Conservation (phyloP, 2,888 invertebrate species). For the Drosophila algonquin region DNA sequence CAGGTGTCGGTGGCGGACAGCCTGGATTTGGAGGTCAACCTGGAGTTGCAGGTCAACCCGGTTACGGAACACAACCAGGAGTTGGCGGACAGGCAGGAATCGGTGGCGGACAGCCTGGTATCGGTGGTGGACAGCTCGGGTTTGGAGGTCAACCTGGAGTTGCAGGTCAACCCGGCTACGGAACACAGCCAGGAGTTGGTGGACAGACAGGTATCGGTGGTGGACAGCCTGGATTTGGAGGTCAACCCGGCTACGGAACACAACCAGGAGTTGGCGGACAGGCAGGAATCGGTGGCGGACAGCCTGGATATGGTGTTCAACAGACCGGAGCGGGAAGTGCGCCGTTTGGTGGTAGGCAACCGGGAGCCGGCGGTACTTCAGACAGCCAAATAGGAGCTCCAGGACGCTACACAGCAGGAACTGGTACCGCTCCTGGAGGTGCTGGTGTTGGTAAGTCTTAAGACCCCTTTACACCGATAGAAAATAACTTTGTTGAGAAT, state of each 20-base stretch:
- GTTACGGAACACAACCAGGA: slow-evolving; percentile 11
- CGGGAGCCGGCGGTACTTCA: slow-evolving; percentile 13
- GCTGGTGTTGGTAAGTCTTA: slow-evolving; percentile 49
- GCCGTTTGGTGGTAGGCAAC: slow-evolving; percentile 22
- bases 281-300: slow-evolving; percentile 11
- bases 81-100: slow-evolving; percentile 21
- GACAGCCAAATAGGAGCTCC: slow-evolving; percentile 34
- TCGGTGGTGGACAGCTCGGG: background rate
- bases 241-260: slow-evolving; percentile 3
- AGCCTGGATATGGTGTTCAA: slow-evolving; percentile 9
- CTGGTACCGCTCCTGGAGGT: slow-evolving; percentile 12
- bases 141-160: background rate
- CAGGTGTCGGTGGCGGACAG: no score
- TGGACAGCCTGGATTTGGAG: slow-evolving; percentile 18
- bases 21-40: slow-evolving; percentile 17
- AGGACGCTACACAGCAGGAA: slow-evolving; percentile 51
- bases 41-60: background rate
- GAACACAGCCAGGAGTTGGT: slow-evolving; percentile 16
- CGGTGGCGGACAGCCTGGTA: slow-evolving; percentile 8
- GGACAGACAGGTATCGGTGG: no score
- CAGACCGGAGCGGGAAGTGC: slow-evolving; percentile 21
- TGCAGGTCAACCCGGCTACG: slow-evolving; percentile 27
- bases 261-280: slow-evolving; percentile 8
- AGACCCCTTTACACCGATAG: accelerated
- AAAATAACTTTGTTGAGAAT: background rate